Base-by-base conservation (phyloP, 2,888 invertebrate genomes). In the Andricus quercusramuli region DNA sequence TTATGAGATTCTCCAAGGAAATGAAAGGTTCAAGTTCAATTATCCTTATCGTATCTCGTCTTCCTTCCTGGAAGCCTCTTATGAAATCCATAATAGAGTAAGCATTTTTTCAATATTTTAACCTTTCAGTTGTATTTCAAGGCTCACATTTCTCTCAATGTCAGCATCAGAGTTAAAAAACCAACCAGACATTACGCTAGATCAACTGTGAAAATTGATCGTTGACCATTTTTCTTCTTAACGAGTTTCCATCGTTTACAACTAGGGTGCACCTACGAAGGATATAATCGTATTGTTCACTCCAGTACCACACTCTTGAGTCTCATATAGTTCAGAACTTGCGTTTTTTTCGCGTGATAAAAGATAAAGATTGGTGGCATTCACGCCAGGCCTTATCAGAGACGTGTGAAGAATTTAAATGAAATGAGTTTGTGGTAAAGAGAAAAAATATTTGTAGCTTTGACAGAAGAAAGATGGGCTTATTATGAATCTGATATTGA, bases 191-290 rank as follows among this genome's bases (percentile, higher is more conserved):
- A 79, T 80, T 80, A 79, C 78, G 77, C 47, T 78, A 79, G 78
- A 83, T 80, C 80, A 83, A 78, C 82, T 64, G 47, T 76, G 79
- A 79, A 80, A 83, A 80, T 83, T 83, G 79, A 80, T 83, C 22
- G 79, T 67, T 76, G 64, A 74, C 62, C 80, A 80, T 83, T 83
- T 78, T 78, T 83, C 79, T 79, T 62, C 51, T 56, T 51, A 56
- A 32, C 56, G 32, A 62, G 74, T 65, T 79, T 82, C 74, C 79
- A 74, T 74, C 51, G 20, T 74, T n/a, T 74, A 56, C 74, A 74
- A 32, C 47, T 74, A 51, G 5, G 20, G n/a, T 56, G 68, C 68
- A 41, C 65, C 67, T 64, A 77, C 59, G 78, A 82, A 77, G 70
- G 77, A 80, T 78, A 80, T 74, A n/a, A n/a, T n/a, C n/a, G n/a